Evolutionary conservation across 2,888 invertebrate species (phyloP), one percentile per base, ranked within the genome.

Genomic region (Trachelus troglodyta): DNA sequence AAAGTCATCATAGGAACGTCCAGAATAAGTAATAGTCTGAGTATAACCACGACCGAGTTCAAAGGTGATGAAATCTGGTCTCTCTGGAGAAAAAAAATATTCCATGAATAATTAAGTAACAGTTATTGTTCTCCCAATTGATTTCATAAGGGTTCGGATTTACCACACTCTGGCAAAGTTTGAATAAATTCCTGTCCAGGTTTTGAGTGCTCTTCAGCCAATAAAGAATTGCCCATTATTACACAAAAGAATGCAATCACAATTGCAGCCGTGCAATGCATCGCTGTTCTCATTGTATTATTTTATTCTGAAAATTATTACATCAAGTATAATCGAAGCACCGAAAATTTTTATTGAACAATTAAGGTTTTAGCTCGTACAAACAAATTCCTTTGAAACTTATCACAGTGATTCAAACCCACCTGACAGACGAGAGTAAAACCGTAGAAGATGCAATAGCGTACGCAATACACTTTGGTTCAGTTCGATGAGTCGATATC

Each of bases 31-130:
- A 33, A 76, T 23, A 69, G 81, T 80, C 76, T 83, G 75, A 74
- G 79, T 80, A 76, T 83, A 84, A 35, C 83, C 84, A 35, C 83
- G 78, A 30, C 85, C 84, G 33, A 86, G 79, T 15, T 80, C 75
- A 71, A 82, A 86, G 33, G 82, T 77, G n/a, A 86, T 69, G 75
- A 84, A 85, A 34, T 83, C 80, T 69, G 73, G 69, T 78, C 81
- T 80, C 74, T 85, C 86, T 86, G 79, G 15, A 71, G 76, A 77
- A 40, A 69, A 34, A 56, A 33, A 35, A 30, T 31, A 77, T 71
- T 76, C 6, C 73, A 74, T 56, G 33, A 69, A 73, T 37, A 12
- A 69, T 56, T 33, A n/a, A 23, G 31, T 56, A 30, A 75, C 15
- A 12, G 34, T 23, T 56, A 75, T 35, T 23, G 56, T 75, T 68